Evolutionary conservation across 2,888 invertebrate species (phyloP), one percentile per base, ranked within the genome.

Genomic region (Melinaea marsaeus): DNA sequence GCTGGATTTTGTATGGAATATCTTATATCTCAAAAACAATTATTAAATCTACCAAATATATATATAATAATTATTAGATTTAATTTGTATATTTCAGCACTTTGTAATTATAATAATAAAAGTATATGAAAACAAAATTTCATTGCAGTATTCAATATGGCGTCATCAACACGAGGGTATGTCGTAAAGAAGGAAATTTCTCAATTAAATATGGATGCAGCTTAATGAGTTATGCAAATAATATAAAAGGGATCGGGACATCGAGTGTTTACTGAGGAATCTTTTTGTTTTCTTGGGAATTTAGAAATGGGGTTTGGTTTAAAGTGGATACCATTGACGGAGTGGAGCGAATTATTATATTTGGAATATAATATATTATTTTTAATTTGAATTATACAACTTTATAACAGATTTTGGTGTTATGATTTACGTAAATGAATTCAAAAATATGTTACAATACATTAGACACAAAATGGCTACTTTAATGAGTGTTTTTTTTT

Each of bases 181-280:
- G 37, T 33, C 4, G 6, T 56, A 87, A 83, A 84, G 80, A 83
- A 84, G 86, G 79, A 85, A 88, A 85, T 86, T 80, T 85, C 79
- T 85, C 87, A 88, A 88, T 89, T 89, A 90, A 90, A 90, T 90
- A 90, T 90, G 84, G 80, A 90, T 90, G 87, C 86, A 85, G 75
- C 79, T 78, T 88, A 88, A 90, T 90, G 88, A 89, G 87, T 84
- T 88, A 90, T 75, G 73, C 74, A 88, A 89, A 89, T 89, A 85
- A 83, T 80, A 81, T 80, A 85, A 69, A 69, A 69, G 67, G 64
- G 58, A 54, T 63, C 62, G 55, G 56, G 66, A 67, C 67, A 67
- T 69, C 62, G 65, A 69, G 68, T 71, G 69, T 72, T 71, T 70
- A 68, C 64, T 64, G 60, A 66, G 65, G 65, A 68, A 69, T 69